Evolutionary conservation across 2,888 invertebrate species (phyloP), one percentile per base, ranked within the genome.

Genomic region (Drosophila affinis): DNA sequence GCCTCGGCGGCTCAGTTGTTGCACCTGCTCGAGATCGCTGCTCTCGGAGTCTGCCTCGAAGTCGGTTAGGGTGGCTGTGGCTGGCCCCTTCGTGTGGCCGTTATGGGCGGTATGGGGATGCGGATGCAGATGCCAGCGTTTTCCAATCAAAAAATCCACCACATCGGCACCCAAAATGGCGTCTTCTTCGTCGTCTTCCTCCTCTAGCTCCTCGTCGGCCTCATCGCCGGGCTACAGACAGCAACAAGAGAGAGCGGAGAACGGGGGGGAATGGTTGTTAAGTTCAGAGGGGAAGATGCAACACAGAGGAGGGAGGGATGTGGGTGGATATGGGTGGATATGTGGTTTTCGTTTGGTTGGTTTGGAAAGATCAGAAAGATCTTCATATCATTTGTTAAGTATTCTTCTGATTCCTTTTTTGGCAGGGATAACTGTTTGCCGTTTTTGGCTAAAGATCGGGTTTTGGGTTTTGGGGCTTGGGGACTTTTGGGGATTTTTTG

Each of bases 31-130:
- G 67, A 89, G 88, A 73, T 94, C 93, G 77, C 92, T 92, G 77
- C 92, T 92, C 81, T 94, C 94, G 54, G 94, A 94, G 85, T 94
- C 94, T 34, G 94, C 94, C 80, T 94, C 94, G 86, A 94, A 94
- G 77, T 94, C 94, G 61, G 91, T 91, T 39, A 91, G 78, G 3
- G 90, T 90, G 12, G 90, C 82, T 49, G 49, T 9, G 2, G 21
- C 21, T 21, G 21, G 21, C 21, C 45, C 45, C 17, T 72, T 68
- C 46, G 73, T 52, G 45, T 61, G 58, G 24, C 4, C 24, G 24
- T 24, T 52, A 46, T 61, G 58, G 52, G 60, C 72, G 74, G 39
- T 45, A 29, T 78, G 72, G 39, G 74, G 76, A 53, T 80, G 75
- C 47, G 88, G 88, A 89, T 62, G 7, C n/a, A 7, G 79, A 24